Conservation (phyloP, 1,140 invertebrate genomes). For the Tetragonula clypearis region DNA sequence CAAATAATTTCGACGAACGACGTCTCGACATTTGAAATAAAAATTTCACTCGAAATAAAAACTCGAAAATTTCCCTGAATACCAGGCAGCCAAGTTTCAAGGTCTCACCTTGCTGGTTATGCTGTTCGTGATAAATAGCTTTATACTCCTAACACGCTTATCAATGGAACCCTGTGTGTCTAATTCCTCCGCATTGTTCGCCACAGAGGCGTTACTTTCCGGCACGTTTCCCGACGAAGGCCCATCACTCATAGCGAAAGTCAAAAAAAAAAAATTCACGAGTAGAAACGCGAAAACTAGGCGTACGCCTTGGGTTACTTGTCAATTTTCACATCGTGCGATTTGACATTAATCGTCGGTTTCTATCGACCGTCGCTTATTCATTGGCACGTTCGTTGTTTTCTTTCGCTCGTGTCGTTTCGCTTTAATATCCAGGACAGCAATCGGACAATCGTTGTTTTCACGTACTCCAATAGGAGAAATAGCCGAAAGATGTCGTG, state of each 20-base stretch:
- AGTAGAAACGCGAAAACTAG: not conserved
- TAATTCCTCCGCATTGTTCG: conserved; percentile 1
- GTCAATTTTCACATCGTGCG: conserved; percentile 56
- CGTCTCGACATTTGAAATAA: too few relatives aligned
- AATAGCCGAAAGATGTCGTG: not conserved
- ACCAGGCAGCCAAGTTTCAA: not conserved
- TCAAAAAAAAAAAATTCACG: not conserved
- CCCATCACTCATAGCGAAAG: conserved; percentile 11
- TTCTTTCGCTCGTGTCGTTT: not conserved
- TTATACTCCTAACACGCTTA: not conserved
- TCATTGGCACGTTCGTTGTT: conserved; percentile 21
- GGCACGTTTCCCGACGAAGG: not conserved
- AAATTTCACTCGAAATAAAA: not conserved
- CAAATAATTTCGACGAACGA: too few relatives aligned
- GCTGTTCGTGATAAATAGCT: not conserved
- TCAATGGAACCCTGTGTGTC: not conserved
- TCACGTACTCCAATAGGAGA: not conserved
- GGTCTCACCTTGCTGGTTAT: conserved; percentile 54
- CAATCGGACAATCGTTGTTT: not conserved
- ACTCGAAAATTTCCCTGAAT: not conserved
- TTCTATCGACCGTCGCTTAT: conserved; percentile 40
- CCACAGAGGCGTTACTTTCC: not conserved
- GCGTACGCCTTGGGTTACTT: conserved; percentile 32
- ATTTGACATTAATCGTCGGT: conserved; percentile 24
- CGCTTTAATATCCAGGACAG: not conserved